Evolutionary conservation across 2,113 vertebrate genomes (phyloP).

Genomic region (Eretmodus cyanostictus): DNA sequence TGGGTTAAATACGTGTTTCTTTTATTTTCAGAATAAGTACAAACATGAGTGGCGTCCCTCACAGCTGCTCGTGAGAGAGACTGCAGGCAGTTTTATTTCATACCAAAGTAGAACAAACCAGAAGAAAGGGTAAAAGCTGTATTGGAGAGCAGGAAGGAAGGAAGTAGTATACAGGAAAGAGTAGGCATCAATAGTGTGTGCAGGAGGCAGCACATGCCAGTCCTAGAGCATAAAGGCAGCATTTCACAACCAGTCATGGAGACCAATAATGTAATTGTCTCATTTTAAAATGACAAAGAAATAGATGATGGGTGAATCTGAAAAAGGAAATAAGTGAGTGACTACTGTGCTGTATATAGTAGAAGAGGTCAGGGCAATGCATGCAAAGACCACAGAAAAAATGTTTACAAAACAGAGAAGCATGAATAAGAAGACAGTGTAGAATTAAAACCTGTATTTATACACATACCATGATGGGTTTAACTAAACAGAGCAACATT

Average conservation of each 20-base stretch:
- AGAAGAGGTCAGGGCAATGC: background rate
- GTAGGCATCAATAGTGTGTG: background rate
- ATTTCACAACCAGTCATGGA: background rate
- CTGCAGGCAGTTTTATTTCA: background rate
- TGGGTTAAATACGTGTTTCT: background rate
- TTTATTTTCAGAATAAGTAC: background rate
- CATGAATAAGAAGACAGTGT: fast-evolving
- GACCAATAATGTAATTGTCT: background rate
- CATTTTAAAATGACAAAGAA: background rate
- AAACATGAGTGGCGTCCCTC: background rate
- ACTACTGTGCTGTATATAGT: background rate
- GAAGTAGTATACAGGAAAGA: background rate
- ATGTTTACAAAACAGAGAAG: background rate
- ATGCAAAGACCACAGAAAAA: background rate
- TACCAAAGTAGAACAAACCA: background rate
- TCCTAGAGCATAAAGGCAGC: background rate
- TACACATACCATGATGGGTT: background rate
- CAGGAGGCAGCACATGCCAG: background rate
- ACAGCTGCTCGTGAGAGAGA: background rate
- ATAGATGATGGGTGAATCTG: background rate
- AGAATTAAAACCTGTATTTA: background rate
- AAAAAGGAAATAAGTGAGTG: background rate
- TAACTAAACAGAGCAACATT: background rate
- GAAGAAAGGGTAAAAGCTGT: background rate
- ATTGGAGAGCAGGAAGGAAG: background rate